Percentiles rank a stretch among this genome's conserved stretches.
Evolutionary conservation across 2,113 vertebrate genomes (phyloP).

Genomic region (Rhagologus leucostigma): DNA sequence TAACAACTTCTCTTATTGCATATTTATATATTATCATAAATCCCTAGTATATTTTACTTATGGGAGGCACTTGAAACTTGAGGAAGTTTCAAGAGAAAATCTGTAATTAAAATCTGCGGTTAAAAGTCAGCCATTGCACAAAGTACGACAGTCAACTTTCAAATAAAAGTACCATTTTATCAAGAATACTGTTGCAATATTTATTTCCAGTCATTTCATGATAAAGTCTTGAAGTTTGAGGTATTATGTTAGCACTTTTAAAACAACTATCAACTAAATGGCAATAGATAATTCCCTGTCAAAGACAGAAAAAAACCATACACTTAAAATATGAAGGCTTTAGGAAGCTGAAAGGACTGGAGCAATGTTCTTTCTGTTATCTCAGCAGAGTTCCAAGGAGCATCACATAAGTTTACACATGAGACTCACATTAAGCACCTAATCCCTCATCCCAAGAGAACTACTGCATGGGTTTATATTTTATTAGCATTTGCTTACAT

Average conservation of each 20-base stretch:
- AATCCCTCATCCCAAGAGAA: not conserved
- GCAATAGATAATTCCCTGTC: not conserved
- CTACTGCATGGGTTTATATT: not conserved
- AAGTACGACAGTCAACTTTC: not conserved
- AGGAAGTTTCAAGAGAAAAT: not conserved
- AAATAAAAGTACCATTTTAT: not conserved
- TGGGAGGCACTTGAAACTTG: not conserved
- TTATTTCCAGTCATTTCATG: not conserved
- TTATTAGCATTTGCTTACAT: not conserved
- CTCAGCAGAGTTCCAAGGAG: not conserved
- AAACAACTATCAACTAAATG: not conserved
- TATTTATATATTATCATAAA: not conserved
- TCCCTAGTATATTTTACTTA: not conserved
- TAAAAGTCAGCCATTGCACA: not conserved
- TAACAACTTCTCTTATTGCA: not conserved
- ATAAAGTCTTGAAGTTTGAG: not conserved
- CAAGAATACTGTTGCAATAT: not conserved
- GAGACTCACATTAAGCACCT: not conserved
- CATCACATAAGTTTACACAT: not conserved
- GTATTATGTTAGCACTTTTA: not conserved
- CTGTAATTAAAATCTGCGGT: not conserved
- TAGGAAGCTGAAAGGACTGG: not conserved
- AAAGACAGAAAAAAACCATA: not conserved
- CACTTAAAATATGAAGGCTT: not conserved
- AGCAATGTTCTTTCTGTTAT: not conserved